Evolutionary conservation across 2,113 vertebrate genomes (phyloP).

Genomic region (Gadus macrocephalus): DNA sequence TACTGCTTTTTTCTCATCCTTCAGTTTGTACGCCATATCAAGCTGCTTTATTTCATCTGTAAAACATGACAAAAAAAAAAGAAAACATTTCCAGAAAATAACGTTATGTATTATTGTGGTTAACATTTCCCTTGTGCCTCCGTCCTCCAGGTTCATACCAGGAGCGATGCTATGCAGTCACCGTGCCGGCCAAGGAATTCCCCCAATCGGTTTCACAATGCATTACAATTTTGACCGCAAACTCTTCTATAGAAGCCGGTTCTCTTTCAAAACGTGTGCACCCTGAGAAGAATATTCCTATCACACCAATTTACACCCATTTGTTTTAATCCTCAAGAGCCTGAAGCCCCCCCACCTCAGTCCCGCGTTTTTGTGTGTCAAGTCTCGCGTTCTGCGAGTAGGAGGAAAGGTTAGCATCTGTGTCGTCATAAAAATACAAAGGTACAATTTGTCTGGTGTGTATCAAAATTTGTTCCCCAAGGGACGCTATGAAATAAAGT

Average conservation of each 20-base stretch:
- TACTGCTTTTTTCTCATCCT: constrained; percentile 51
- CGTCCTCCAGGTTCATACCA: constrained; percentile 25
- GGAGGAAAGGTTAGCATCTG: constrained; percentile 57
- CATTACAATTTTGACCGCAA: constrained; percentile 50
- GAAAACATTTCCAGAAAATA: constrained; percentile 45
- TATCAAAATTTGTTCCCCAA: constrained; percentile 72
- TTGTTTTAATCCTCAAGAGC: too few relatives aligned
- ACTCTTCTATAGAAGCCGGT: constrained; percentile 55
- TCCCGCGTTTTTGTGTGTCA: constrained; percentile 26
- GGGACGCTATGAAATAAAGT: constrained; percentile 74
- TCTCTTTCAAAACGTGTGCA: constrained; percentile 68
- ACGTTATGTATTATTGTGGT: constrained; percentile 29
- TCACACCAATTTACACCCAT: constrained; percentile 46
- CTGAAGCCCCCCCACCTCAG: constrained; percentile 37
- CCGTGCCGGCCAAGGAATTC: constrained; percentile 38
- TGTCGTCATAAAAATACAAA: constrained; percentile 79
- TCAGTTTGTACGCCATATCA: constrained; percentile 55
- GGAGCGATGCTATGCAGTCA: constrained; percentile 53
- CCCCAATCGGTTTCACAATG: constrained; percentile 50
- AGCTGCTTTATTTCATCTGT: constrained; percentile 66
- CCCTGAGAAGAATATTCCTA: constrained; percentile 77
- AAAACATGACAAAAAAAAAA: constrained; percentile 64
- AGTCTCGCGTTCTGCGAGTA: constrained; percentile 58
- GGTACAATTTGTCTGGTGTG: constrained; percentile 64
- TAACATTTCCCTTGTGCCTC: constrained; percentile 31